Evolutionary conservation across 2,888 invertebrate genomes (phyloP).

Genomic region (Himalopsyche japonica): DNA sequence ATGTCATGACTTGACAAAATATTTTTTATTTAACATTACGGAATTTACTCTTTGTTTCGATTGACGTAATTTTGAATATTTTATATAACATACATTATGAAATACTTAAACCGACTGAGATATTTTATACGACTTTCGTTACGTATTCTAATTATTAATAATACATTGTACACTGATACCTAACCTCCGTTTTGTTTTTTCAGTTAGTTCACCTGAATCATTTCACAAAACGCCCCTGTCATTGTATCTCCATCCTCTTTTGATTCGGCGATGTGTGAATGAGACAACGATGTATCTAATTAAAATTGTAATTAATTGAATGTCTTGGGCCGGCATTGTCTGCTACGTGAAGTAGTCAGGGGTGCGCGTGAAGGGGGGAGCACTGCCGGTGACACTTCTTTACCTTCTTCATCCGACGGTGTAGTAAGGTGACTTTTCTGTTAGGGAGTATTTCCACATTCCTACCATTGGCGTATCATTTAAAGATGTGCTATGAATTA

Average conservation of each 20-base stretch:
- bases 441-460: not conserved
- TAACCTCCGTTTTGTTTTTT: too few species aligned
- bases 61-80: too few species aligned
- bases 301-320: constrained; percentile 36
- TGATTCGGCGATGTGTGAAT: constrained; percentile 19
- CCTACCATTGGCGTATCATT: not conserved
- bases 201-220: not conserved
- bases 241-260: not conserved
- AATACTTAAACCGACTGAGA: too few species aligned
- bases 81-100: too few species aligned
- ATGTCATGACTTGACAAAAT: too few species aligned
- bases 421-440: constrained; percentile 14
- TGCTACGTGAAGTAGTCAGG: not conserved
- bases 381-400: constrained; percentile 39
- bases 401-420: constrained; percentile 35
- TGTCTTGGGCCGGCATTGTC: constrained; percentile 22
- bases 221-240: not conserved
- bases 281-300: constrained; percentile 27
- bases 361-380: constrained; percentile 2
- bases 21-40: too few species aligned
- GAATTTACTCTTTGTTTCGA: too few species aligned
- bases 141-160: too few species aligned
- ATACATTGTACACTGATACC: too few species aligned
- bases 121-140: too few species aligned
- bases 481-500: not conserved